Evolutionary conservation across 1,140 invertebrate species (phyloP), one percentile per base, ranked within the genome.

Genomic region (Lordiphosa collinella): DNA sequence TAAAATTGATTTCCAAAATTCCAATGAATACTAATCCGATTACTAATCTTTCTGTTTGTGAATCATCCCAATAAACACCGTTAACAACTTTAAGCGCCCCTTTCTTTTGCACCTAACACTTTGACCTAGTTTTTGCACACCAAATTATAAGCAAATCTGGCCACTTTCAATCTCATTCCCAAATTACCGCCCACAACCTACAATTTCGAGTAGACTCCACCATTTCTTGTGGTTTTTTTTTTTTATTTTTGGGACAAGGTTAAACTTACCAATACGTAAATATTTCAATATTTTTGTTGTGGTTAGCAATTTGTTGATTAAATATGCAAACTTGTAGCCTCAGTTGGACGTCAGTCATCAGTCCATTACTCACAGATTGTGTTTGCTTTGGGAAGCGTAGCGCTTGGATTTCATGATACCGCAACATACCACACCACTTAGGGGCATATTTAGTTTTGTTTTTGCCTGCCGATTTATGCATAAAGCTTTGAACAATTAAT

Each of bases 401-500:
- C 22, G 22, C 22, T 37, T 36, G 44, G 40, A 72, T 71, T 62
- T 53, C 52, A 49, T 40, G 67, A 71, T 76, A 76, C 62, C 55
- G 36, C 22, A 10, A 38, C 38, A 76, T 38, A 29, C 25, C 25
- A 29, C 25, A 29, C 25, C 25, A 29, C 25, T 29, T 76, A 50
- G 50, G 60, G 51, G 60, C 43, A 51, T 51, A 66, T 78, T 76
- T 67, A 54, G 61, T 67, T 61, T 58, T 64, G 55, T 64, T 63
- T 56, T 11, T 35, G 31, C 51, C 34, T 52, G 25, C 37, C 12
- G 16, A 11, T 16, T 50, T 62, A 47, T 60, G 14, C 31, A 38
- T 48, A 12, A 1, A 8, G 25, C n/a, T 44, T 25, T 37, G 40
- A 73, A 59, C 74, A 79, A 79, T 74, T 80, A 80, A 80, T 80